Evolutionary conservation across 2,888 invertebrate genomes (phyloP).

Genomic region (Flexamia atlantica): DNA sequence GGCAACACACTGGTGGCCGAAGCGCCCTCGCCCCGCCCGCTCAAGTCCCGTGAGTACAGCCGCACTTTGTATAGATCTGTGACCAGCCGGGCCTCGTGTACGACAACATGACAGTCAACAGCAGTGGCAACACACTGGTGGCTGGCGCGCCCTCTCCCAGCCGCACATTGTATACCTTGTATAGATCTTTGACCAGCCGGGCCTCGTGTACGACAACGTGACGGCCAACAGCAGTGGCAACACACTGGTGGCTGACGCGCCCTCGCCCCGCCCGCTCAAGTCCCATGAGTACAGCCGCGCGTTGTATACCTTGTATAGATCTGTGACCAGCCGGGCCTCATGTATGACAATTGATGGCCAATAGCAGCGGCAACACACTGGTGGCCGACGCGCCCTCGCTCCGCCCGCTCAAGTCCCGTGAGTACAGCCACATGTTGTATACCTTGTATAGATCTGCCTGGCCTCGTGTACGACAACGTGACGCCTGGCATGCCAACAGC

Average conservation of each 20-base stretch:
- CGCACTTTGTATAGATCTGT: conserved; percentile 83
- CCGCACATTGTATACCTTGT: conserved; percentile 85
- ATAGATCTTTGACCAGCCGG: conserved; percentile 94
- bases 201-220: conserved; percentile 83
- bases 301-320: conserved; percentile 92
- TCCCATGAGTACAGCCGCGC: background rate
- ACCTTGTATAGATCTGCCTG: conserved; percentile 91
- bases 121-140: conserved; percentile 81
- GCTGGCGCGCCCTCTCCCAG: conserved; percentile 89
- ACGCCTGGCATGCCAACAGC: conserved; percentile 60
- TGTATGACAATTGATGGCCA: conserved; percentile 78
- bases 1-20: conserved; percentile 61
- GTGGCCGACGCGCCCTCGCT: conserved; percentile 89
- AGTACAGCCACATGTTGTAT: conserved; percentile 82
- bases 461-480: conserved; percentile 83
- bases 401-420: background rate
- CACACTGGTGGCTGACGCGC: conserved; percentile 49
- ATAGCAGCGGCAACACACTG: conserved; percentile 78
- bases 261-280: conserved; percentile 1
- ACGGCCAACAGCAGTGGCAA: conserved; percentile 62
- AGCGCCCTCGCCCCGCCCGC: background rate
- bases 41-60: background rate
- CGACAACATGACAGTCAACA: conserved; percentile 73
- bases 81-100: conserved; percentile 92
- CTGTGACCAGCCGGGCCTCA: conserved; percentile 91